phyloP scores from a whole-genome alignment of 1,140 invertebrate species.

The Drosophila sechellia region DNA sequence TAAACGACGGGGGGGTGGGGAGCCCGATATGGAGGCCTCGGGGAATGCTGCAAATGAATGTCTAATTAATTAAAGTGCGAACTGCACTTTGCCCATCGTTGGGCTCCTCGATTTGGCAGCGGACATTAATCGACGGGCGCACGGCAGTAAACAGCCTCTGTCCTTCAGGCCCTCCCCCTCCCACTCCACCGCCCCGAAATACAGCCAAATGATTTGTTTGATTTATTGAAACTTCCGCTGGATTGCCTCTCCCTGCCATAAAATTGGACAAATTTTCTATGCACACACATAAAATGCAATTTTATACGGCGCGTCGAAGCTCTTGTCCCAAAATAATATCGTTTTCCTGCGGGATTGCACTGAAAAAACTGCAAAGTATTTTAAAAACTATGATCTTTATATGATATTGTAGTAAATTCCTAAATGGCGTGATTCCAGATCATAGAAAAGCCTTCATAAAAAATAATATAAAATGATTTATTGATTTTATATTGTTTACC shows the following conservation, averaged over 20 bases:
- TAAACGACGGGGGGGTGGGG: neutral
- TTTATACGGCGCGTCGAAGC: constrained; percentile 26
- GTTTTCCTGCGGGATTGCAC: constrained; percentile 25
- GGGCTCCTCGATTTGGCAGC: constrained; percentile 56
- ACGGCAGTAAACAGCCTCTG: constrained; percentile 44
- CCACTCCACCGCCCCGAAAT: neutral
- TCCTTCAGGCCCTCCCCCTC: neutral
- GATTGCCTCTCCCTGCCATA: neutral
- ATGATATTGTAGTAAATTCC: no score
- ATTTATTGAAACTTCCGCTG: constrained; percentile 54
- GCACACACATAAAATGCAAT: constrained; percentile 41
- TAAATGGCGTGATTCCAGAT: no score
- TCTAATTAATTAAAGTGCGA: constrained; percentile 82
- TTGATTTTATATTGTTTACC: neutral
- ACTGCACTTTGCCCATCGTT: constrained; percentile 50
- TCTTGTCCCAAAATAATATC: constrained; percentile 44
- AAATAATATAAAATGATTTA: neutral
- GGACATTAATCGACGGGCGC: constrained; percentile 57
- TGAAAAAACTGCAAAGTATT: neutral
- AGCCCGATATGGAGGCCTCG: constrained; percentile 12
- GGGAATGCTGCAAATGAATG: constrained; percentile 71
- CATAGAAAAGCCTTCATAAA: neutral
- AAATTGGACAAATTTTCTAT: constrained; percentile 43
- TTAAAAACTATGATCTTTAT: neutral
- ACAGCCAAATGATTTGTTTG: constrained; percentile 40